Conservation (phyloP, 2,888 invertebrate genomes). For the Prosopocoilus inquinatus region DNA sequence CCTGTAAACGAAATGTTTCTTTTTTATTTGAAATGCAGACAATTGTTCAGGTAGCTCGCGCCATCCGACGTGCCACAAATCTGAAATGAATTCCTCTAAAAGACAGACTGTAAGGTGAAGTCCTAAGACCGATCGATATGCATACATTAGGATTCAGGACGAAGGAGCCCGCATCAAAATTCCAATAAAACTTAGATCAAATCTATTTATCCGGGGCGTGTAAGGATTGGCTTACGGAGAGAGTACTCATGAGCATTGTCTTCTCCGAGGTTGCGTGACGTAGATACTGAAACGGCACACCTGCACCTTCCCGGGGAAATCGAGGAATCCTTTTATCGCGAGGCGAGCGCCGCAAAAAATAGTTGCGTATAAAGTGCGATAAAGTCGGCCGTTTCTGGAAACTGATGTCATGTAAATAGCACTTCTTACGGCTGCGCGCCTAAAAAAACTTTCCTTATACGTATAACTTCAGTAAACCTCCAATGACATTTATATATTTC, state of each 20-base stretch:
- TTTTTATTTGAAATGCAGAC: conserved; percentile 12
- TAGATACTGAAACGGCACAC: conserved; percentile 19
- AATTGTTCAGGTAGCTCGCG: conserved; percentile 15
- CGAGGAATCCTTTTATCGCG: too few species aligned
- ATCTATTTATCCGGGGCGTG: conserved; percentile 13
- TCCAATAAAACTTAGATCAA: conserved; percentile 13
- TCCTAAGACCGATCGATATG: neutral
- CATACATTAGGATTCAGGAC: conserved; percentile 10
- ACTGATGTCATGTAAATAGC: neutral
- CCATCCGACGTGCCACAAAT: conserved; percentile 8
- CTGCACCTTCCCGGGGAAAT: conserved; percentile 7
- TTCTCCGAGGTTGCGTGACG: conserved; percentile 19
- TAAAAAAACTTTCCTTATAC: neutral
- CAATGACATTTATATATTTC: neutral
- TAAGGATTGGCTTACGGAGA: conserved; percentile 19
- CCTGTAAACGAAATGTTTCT: too few species aligned
- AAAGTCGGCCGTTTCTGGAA: too few species aligned
- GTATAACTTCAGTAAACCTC: neutral
- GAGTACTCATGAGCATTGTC: conserved; percentile 22
- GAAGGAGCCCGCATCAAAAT: conserved; percentile 7
- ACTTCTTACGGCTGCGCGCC: neutral
- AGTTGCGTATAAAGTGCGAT: neutral
- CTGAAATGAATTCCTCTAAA: neutral
- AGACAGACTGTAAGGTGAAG: neutral
- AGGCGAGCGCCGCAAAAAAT: neutral